Percentiles rank a stretch among this genome's conserved stretches.
phyloP scores from a whole-genome alignment of 2,888 invertebrate genomes.

The Pelosia muscerda region DNA sequence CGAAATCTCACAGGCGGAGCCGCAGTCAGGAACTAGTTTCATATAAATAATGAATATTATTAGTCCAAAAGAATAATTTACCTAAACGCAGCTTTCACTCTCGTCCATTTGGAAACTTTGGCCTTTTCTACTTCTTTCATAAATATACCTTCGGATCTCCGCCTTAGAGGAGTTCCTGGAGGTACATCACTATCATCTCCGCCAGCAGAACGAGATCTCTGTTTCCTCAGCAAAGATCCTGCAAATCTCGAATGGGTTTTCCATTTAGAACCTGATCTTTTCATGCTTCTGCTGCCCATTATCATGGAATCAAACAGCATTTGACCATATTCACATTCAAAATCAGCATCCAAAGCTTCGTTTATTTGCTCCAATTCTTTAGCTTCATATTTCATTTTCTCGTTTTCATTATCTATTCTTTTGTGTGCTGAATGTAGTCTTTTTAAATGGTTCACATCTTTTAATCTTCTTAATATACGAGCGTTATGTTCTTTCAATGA shows the following conservation, averaged over 20 bases:
- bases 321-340: constrained; percentile 88
- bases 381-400: constrained; percentile 69
- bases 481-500: constrained; percentile 91
- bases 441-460: constrained; percentile 91
- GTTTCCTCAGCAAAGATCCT: constrained; percentile 85
- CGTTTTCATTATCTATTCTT: constrained; percentile 78
- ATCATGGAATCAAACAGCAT: constrained; percentile 89
- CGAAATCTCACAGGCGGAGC: too few relatives aligned
- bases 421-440: constrained; percentile 88
- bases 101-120: constrained; percentile 95
- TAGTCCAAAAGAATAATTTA: too few relatives aligned
- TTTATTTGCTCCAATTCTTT: constrained; percentile 77
- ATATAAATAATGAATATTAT: too few relatives aligned
- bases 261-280: constrained; percentile 84
- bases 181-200: constrained; percentile 86
- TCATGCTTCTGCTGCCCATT: constrained; percentile 80
- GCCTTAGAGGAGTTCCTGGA: constrained; percentile 73
- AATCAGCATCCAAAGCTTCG: constrained; percentile 85
- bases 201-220: constrained; percentile 90
- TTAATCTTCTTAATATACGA: constrained; percentile 88
- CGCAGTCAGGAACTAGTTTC: too few relatives aligned
- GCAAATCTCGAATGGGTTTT: constrained; percentile 78
- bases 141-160: constrained; percentile 77
- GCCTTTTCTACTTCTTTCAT: constrained; percentile 83
- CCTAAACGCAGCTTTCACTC: constrained; percentile 95